These are phyloP conservation scores for Rhegmatorhina hoffmannsi DNA, from an alignment of 2,113 vertebrate species.

Conservation along the genomic window DNA sequence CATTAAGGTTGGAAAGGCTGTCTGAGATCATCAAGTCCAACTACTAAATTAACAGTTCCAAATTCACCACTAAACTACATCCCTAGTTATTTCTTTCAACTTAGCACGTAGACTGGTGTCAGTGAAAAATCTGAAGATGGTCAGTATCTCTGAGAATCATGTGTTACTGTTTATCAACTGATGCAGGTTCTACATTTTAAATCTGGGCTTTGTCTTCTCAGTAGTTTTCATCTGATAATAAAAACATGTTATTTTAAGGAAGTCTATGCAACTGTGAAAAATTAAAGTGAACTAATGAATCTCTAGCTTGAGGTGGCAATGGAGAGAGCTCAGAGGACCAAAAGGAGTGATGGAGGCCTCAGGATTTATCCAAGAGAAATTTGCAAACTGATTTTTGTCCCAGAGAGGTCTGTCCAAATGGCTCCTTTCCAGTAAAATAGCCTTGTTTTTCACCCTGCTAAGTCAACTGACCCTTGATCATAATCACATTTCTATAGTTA, in stretches of 20 bases:
- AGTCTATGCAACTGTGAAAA: not conserved
- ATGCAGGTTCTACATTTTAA: not conserved
- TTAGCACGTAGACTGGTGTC: not conserved
- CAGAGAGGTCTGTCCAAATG: not conserved
- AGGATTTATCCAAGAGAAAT: not conserved
- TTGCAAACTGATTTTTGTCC: not conserved
- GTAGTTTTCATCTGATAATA: not conserved
- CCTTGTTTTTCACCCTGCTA: not conserved
- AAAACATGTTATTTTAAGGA: not conserved
- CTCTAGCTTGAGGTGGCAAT: not conserved
- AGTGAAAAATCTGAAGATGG: not conserved
- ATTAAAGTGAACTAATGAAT: not conserved
- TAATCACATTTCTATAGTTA: not conserved
- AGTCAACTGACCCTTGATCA: not conserved
- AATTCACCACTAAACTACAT: too few species aligned
- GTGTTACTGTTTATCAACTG: not conserved
- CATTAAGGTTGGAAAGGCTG: not conserved
- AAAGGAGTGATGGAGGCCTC: not conserved
- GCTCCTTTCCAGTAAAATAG: not conserved
- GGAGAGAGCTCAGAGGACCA: not conserved
- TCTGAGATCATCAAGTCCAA: not conserved
- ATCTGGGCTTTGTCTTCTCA: not conserved
- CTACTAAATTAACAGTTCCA: not conserved
- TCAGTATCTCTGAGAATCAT: not conserved
- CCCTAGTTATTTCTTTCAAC: not conserved